Base-by-base conservation (phyloP, 2,888 invertebrate genomes). In the Atrina japonica region DNA sequence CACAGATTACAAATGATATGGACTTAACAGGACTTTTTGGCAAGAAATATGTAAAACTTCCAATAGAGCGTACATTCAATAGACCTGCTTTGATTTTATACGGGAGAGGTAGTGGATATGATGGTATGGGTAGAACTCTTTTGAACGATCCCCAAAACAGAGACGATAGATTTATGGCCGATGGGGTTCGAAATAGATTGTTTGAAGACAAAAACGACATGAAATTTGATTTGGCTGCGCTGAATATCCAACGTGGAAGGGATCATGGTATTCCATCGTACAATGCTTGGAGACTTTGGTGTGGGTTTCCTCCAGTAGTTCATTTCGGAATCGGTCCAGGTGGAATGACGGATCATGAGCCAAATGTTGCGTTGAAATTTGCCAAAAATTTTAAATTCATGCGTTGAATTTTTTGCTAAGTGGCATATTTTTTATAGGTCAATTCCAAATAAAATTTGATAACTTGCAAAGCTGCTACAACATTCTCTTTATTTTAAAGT, bases 181-280 rank as follows among this genome's bases (percentile, higher is more conserved):
- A 66, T 41, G 66, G 66, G 2, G 58, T 66, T 9, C 56, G 66
- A 0, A 98, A 98, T 89, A 95, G 96, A 81, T 92, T 99, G 0
- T 96, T 96, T 90, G 94, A 95, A 84, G 66, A 76, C 53, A 61
- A 75, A 2, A 59, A 53, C 27, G 59, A 56, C 6, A 55, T 61
- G 25, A 71, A 64, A 55, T 91, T 96, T 65, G 96, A 97, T 92
- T 91, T 97, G 84, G 95, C 96, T 0, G 95, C 96, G 0, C 91
- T 96, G 74, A 96, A 96, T 90, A 95, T 97, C 83, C 96, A 97
- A 90, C 93, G 96, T 49, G 96, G 96, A 0, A 91, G 97, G 1
- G 96, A 97, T 91, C 96, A 97, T 88, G 97, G 96, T 0, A 91
- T 97, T 66, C 94, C 95, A 3, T 91, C 94, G 0, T 97, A 97